Base-by-base conservation (phyloP, 2,888 invertebrate species). In the Anticlea derivata region DNA sequence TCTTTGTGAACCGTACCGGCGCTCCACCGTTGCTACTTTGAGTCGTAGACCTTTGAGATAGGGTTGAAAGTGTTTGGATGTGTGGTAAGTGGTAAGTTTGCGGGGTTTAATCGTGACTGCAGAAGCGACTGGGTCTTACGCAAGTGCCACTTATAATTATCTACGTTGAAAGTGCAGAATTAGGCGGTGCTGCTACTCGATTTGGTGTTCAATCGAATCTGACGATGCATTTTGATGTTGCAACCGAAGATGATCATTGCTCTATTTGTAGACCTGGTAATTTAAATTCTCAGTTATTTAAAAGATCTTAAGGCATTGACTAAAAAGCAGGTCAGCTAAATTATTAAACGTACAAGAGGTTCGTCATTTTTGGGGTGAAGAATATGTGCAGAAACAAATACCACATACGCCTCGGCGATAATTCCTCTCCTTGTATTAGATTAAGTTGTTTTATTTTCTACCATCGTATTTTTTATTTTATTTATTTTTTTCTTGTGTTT, bases 141-240 rank as follows among this genome's bases (percentile, higher is more conserved):
- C 86, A 88, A 88, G 78, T 63, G 58, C 64, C 64, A 71, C 67
- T 80, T 81, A 78, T 88, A 87, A 89, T 88, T 87, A 84, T 80
- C 79, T 72, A 75, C 78, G 82, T 82, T 70, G 87, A 88, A 88
- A 88, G 86, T 85, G 81, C 81, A 71, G 79, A 87, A 87, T 88
- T 85, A 83, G 78, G 65, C 64, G 60, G 70, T 65, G 65, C 52
- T 50, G 29, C 38, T 37, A 45, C 52, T 55, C 38, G 54, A 56
- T 58, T 57, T 55, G 50, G 52, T 47, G 49, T 55, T 53, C 50
- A 35, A 46, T 55, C 39, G 47, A 22, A 50, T 11, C 30, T 41
- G 4, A 23, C 39, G 35, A 52, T 53, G 53, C 53, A 53, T 53
- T 49, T 49, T 39, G 7, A 8, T 53, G 39, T 34, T 40, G 53